phyloP scores from a whole-genome alignment of 1,140 invertebrate species.

The Panulirus ornatus region DNA sequence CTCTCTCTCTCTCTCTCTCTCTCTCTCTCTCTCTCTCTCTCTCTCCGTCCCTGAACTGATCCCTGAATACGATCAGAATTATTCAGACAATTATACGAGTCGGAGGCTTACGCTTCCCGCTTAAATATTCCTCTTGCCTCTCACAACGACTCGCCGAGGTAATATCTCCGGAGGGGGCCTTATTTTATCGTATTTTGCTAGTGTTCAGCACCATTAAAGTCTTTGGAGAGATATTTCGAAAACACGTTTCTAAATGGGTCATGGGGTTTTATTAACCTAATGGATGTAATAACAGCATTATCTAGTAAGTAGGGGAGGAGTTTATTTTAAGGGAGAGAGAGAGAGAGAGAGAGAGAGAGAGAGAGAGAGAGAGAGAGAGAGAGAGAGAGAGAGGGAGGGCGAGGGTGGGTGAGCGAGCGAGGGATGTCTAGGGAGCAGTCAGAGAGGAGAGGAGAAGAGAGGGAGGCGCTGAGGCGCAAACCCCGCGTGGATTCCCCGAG shows the following conservation, averaged over 20 bases:
- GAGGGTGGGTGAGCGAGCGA: not conserved
- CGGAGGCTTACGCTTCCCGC: conserved; percentile 45
- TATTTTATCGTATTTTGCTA: conserved; percentile 69
- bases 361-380: not conserved
- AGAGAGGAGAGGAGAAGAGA: not conserved
- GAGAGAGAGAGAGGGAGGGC: not conserved
- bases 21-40: too few species aligned
- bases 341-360: not conserved
- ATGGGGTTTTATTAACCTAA: conserved; percentile 54
- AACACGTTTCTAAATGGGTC: conserved; percentile 58
- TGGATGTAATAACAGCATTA: conserved; percentile 53
- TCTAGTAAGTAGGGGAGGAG: conserved; percentile 23
- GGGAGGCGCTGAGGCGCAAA: not conserved
- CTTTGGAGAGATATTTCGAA: conserved; percentile 57
- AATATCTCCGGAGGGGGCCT: conserved; percentile 64
- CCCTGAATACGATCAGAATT: conserved; percentile 67
- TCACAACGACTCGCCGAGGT: conserved; percentile 66
- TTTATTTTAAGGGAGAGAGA: not conserved
- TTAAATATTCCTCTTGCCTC: conserved; percentile 61
- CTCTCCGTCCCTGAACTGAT: conserved; percentile 45
- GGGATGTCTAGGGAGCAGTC: conserved; percentile 1
- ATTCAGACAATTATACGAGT: conserved; percentile 70
- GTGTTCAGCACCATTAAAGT: conserved; percentile 60
- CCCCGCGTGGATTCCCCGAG: conserved; percentile 35
- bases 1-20: too few species aligned